Percentiles rank a stretch among this genome's conserved stretches.
These are phyloP conservation scores for Nymphalis c-album DNA, from an alignment of 2,888 invertebrate genomes.

Conservation along the genomic window DNA sequence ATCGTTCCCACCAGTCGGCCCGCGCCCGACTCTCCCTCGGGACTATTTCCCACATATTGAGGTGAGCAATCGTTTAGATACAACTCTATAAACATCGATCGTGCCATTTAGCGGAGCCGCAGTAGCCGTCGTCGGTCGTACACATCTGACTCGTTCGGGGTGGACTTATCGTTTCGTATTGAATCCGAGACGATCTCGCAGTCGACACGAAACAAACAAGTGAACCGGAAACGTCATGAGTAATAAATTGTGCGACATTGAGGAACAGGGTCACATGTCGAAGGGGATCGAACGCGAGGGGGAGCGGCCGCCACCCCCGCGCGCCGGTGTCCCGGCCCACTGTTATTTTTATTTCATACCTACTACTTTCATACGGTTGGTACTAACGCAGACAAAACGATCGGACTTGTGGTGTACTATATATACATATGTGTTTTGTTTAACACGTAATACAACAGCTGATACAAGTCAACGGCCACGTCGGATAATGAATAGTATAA, in stretches of 20 bases:
- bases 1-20: constrained; percentile 37
- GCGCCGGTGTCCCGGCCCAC: constrained; percentile 4
- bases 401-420: neutral
- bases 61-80: neutral
- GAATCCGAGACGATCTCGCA: neutral
- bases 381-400: neutral
- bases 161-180: neutral
- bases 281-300: constrained; percentile 27
- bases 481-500: constrained; percentile 12
- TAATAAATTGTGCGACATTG: constrained; percentile 28
- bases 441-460: constrained; percentile 4
- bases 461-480: constrained; percentile 6
- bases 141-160: neutral
- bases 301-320: constrained; percentile 21
- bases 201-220: constrained; percentile 21
- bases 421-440: neutral
- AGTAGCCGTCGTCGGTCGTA: no score
- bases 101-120: no score
- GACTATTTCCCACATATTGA: neutral
- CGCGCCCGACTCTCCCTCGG: constrained; percentile 2
- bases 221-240: constrained; percentile 32
- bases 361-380: neutral
- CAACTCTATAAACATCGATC: neutral
- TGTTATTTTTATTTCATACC: constrained; percentile 17
- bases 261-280: constrained; percentile 29